These are phyloP conservation scores for Drosophila virilis DNA, from an alignment of 1,140 invertebrate species.

Conservation along the genomic window DNA sequence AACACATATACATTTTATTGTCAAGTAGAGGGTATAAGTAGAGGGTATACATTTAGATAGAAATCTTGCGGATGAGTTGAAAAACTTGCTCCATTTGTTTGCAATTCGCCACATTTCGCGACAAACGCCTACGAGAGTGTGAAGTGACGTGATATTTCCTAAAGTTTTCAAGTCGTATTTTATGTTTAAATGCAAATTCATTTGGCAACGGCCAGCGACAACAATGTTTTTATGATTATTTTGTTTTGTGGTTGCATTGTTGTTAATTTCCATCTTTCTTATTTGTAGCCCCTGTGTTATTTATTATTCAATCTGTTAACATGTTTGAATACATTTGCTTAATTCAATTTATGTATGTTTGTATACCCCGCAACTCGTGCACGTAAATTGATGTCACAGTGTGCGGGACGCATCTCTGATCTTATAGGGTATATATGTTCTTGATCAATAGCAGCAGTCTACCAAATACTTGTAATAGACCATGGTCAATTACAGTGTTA, in stretches of 20 bases:
- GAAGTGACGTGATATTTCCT: conserved; percentile 2
- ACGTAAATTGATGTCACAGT: too few relatives aligned
- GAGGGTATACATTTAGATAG: background rate
- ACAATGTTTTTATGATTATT: conserved; percentile 13
- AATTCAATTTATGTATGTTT: conserved; percentile 29
- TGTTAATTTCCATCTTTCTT: conserved; percentile 16
- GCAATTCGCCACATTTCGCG: conserved; percentile 8
- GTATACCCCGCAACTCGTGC: background rate
- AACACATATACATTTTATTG: background rate
- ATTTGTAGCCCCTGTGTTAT: conserved; percentile 19
- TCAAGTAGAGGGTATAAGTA: background rate
- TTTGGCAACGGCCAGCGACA: background rate
- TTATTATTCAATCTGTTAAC: conserved; percentile 32
- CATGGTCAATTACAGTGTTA: too few relatives aligned
- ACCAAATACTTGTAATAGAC: too few relatives aligned
- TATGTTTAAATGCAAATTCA: conserved; percentile 33
- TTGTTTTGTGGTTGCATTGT: conserved; percentile 21
- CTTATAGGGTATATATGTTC: too few relatives aligned
- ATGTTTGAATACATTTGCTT: conserved; percentile 31
- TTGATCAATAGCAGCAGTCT: too few relatives aligned
- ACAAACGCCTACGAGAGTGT: conserved; percentile 9
- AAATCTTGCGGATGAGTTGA: background rate
- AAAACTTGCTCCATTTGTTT: conserved; percentile 7
- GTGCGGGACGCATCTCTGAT: too few relatives aligned
- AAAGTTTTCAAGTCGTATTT: conserved; percentile 9